phyloP scores from a whole-genome alignment of 1,140 invertebrate genomes.

The Acromyrmex heyeri region DNA sequence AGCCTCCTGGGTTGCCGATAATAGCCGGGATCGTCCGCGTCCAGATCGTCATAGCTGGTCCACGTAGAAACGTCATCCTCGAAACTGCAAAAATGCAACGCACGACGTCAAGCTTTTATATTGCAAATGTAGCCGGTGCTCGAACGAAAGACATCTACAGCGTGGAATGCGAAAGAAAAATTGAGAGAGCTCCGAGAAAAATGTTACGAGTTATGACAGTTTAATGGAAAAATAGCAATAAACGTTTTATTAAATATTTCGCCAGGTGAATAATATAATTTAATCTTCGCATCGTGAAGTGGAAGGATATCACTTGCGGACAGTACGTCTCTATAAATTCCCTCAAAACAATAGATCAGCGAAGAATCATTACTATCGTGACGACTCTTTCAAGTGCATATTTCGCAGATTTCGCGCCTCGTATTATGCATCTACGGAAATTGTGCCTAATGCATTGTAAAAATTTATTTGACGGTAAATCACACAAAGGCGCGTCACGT shows the following conservation, averaged over 20 bases:
- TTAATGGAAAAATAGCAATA: constrained; percentile 21
- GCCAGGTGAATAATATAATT: neutral
- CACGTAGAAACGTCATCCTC: constrained; percentile 90
- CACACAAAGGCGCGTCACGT: neutral
- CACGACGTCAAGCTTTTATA: constrained; percentile 6
- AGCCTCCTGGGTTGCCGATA: constrained; percentile 91
- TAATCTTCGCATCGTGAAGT: neutral
- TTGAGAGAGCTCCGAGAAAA: constrained; percentile 1
- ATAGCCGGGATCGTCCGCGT: constrained; percentile 88
- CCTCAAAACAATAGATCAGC: neutral
- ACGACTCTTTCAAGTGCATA: neutral
- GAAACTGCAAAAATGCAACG: constrained; percentile 86
- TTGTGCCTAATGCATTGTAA: constrained; percentile 2
- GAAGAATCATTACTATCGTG: neutral
- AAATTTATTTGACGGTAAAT: constrained; percentile 52
- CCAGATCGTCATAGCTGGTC: constrained; percentile 89
- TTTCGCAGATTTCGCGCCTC: neutral
- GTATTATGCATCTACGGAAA: neutral
- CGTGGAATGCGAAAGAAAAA: constrained; percentile 28
- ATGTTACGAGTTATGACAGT: constrained; percentile 35
- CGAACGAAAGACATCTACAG: neutral
- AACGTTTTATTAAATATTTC: constrained; percentile 25
- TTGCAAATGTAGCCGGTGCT: constrained; percentile 14
- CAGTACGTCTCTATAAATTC: neutral
- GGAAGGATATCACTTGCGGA: neutral